Conservation (phyloP, 2,797 vertebrate genomes). For the Trachops cirrhosus region DNA sequence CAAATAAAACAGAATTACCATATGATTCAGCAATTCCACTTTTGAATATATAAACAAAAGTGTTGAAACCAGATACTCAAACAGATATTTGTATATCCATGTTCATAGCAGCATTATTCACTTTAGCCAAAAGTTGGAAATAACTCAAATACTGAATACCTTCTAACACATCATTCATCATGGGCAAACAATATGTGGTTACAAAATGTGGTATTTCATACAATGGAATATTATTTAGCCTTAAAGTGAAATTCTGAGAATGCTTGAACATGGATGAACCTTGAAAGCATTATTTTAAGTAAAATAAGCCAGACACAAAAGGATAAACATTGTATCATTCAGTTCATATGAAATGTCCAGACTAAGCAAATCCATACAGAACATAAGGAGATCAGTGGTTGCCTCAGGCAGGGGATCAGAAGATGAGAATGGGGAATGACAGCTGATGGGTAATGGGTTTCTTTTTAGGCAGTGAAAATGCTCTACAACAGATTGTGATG, state of each 20-base stretch:
- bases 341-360: neutral
- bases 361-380: neutral
- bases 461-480: neutral
- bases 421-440: neutral
- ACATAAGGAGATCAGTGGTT: neutral
- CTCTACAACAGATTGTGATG: neutral
- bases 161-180: neutral
- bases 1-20: neutral
- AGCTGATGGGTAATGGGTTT: neutral
- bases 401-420: neutral
- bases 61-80: neutral
- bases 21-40: neutral
- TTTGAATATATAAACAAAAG: neutral
- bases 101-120: neutral
- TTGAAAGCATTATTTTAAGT: neutral
- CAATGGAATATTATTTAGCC: neutral
- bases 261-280: neutral
- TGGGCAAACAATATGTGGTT: neutral
- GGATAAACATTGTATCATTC: neutral
- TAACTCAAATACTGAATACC: neutral
- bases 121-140: neutral
- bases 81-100: neutral
- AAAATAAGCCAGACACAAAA: neutral
- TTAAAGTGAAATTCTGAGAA: neutral
- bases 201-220: neutral